Conservation (phyloP, 2,888 invertebrate genomes). For the Drosophila austrosaltans region DNA sequence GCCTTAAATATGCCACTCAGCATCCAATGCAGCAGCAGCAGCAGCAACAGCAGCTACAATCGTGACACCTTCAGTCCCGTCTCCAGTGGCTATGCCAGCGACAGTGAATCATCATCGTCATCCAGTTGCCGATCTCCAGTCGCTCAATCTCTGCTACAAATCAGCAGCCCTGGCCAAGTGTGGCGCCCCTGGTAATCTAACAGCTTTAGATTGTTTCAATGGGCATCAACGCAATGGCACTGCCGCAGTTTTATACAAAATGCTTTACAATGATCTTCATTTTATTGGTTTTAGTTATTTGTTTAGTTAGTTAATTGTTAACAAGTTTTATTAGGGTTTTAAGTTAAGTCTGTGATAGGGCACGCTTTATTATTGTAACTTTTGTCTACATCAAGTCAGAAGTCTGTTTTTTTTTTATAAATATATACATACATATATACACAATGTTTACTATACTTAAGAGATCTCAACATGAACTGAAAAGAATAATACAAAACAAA, state of each 20-base stretch:
- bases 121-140: constrained; percentile 48
- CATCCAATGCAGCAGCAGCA: constrained; percentile 64
- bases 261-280: constrained; percentile 78
- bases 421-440: constrained; percentile 25
- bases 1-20: constrained; percentile 65
- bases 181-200: constrained; percentile 82
- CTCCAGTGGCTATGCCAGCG: constrained; percentile 83
- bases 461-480: constrained; percentile 40
- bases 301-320: too few relatives aligned
- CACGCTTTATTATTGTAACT: constrained; percentile 73
- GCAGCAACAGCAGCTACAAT: constrained; percentile 39
- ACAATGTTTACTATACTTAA: constrained; percentile 41
- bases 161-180: constrained; percentile 67
- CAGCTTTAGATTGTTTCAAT: constrained; percentile 23
- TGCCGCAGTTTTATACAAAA: constrained; percentile 63
- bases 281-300: constrained; percentile 56
- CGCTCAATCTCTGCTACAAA: constrained; percentile 66
- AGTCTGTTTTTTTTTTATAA: constrained; percentile 58
- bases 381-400: constrained; percentile 55
- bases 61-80: constrained; percentile 77
- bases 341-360: constrained; percentile 80
- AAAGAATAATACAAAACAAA: constrained; percentile 25
- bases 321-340: constrained; percentile 46
- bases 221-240: constrained; percentile 67
- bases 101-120: constrained; percentile 64